These are phyloP conservation scores for Pachycephus smyrnensis DNA, from an alignment of 2,888 invertebrate genomes.

Conservation along the genomic window DNA sequence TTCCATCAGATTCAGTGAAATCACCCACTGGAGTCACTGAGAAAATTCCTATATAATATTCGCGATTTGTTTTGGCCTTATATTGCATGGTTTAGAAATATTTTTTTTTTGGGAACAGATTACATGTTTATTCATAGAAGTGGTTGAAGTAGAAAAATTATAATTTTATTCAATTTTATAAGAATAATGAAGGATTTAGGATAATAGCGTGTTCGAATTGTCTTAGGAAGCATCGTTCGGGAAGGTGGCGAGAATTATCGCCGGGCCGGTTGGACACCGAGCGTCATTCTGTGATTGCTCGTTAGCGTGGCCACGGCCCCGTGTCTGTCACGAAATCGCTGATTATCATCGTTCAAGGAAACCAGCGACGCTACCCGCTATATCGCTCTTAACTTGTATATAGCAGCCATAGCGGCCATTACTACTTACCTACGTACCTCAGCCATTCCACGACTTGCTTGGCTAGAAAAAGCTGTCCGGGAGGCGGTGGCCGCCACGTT, in stretches of 20 bases:
- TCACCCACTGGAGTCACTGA: not conserved
- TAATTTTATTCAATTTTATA: slow-evolving; percentile 37
- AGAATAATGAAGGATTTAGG: slow-evolving; percentile 47
- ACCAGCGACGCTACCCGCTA: slow-evolving; percentile 54
- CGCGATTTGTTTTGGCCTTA: not conserved
- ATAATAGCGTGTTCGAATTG: slow-evolving; percentile 48
- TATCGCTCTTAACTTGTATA: slow-evolving; percentile 45
- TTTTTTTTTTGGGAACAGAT: not conserved
- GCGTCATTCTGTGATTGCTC: slow-evolving; percentile 62
- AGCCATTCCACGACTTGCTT: slow-evolving; percentile 49
- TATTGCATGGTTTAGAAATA: not conserved
- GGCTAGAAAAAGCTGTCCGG: slow-evolving; percentile 37
- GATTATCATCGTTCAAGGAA: slow-evolving; percentile 68
- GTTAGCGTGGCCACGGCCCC: slow-evolving; percentile 67
- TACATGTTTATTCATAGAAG: not conserved
- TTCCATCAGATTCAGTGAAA: not conserved
- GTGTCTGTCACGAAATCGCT: slow-evolving; percentile 68
- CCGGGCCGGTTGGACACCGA: slow-evolving; percentile 20
- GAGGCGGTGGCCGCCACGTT: slow-evolving; percentile 36
- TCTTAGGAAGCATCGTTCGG: slow-evolving; percentile 2
- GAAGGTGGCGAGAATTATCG: slow-evolving; percentile 17
- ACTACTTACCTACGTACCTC: slow-evolving; percentile 40
- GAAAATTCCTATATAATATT: not conserved
- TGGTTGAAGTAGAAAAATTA: not conserved
- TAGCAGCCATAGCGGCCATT: slow-evolving; percentile 58